Evolutionary conservation across 2,888 invertebrate genomes (phyloP).

Genomic region (Trichogramma evanescens): DNA sequence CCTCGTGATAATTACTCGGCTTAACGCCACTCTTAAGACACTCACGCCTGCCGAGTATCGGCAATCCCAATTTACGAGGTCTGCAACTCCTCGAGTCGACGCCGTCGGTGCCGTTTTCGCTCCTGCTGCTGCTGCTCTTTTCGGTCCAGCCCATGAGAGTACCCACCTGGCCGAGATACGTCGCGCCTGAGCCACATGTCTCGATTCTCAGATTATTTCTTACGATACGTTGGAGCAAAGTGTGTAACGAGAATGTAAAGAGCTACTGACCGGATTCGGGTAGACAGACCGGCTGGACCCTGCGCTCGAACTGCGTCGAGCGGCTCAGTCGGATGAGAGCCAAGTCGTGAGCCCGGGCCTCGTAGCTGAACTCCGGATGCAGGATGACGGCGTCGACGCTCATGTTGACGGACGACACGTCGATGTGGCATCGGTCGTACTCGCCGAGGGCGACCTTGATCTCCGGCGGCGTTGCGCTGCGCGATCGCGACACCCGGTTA

Average conservation of each 20-base stretch:
- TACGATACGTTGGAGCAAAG: not conserved
- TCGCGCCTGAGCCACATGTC: conserved; percentile 36
- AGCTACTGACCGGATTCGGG: conserved; percentile 34
- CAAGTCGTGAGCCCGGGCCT: conserved; percentile 53
- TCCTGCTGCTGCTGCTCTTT: conserved; percentile 21
- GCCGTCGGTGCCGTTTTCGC: conserved; percentile 9
- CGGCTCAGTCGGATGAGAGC: conserved; percentile 54
- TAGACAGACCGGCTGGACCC: conserved; percentile 55
- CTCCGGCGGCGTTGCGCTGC: conserved; percentile 38
- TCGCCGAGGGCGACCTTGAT: conserved; percentile 53
- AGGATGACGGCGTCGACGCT: conserved; percentile 51
- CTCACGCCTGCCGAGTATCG: conserved; percentile 47
- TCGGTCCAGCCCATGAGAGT: conserved; percentile 50
- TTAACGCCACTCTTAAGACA: conserved; percentile 46
- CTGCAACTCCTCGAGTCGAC: conserved; percentile 43
- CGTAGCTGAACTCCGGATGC: conserved; percentile 53
- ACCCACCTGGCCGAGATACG: conserved; percentile 50
- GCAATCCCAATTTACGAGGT: conserved; percentile 52
- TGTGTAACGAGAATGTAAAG: not conserved
- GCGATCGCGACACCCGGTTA: too few species aligned
- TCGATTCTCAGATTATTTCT: too few species aligned
- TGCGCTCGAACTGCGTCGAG: conserved; percentile 49
- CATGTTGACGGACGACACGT: conserved; percentile 49
- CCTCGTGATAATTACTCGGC: conserved; percentile 42
- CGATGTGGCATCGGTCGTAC: conserved; percentile 51